phyloP scores from a whole-genome alignment of 2,113 vertebrate species.

The Tachysurus fulvidraco region DNA sequence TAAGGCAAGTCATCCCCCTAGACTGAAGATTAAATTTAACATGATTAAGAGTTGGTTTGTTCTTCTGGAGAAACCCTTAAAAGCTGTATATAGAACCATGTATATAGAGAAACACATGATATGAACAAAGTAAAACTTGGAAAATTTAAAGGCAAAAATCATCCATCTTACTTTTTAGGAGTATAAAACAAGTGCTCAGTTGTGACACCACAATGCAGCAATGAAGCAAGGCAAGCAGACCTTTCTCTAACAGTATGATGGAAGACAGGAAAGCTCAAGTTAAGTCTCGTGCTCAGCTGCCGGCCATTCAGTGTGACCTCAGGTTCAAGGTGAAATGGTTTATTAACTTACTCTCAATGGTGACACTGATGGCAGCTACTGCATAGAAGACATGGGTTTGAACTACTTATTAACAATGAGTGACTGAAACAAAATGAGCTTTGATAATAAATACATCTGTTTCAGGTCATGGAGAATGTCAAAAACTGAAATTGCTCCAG shows the following conservation, averaged over 20 bases:
- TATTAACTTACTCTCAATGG: slow-evolving; percentile 59
- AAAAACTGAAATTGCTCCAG: slow-evolving; percentile 11
- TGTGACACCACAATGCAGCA: not conserved
- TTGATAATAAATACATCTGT: slow-evolving; percentile 9
- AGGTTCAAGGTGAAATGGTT: slow-evolving; percentile 65
- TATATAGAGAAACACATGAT: not conserved
- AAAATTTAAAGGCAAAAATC: not conserved
- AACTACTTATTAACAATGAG: slow-evolving; percentile 8
- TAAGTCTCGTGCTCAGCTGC: slow-evolving; percentile 33
- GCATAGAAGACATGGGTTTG: slow-evolving; percentile 10
- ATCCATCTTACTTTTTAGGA: not conserved
- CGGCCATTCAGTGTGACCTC: slow-evolving; percentile 35
- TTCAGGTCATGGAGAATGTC: not conserved
- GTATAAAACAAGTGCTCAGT: not conserved
- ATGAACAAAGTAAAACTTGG: not conserved
- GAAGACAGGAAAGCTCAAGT: not conserved
- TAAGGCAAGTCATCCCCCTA: not conserved
- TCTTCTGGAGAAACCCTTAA: not conserved
- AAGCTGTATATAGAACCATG: not conserved
- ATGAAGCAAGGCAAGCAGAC: not conserved
- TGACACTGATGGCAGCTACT: slow-evolving; percentile 58
- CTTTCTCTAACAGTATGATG: not conserved
- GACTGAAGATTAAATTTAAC: not conserved
- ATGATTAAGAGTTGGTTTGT: not conserved
- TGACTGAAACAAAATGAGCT: not conserved